phyloP scores from a whole-genome alignment of 2,113 vertebrate species.

The Eubucco bourcierii region DNA sequence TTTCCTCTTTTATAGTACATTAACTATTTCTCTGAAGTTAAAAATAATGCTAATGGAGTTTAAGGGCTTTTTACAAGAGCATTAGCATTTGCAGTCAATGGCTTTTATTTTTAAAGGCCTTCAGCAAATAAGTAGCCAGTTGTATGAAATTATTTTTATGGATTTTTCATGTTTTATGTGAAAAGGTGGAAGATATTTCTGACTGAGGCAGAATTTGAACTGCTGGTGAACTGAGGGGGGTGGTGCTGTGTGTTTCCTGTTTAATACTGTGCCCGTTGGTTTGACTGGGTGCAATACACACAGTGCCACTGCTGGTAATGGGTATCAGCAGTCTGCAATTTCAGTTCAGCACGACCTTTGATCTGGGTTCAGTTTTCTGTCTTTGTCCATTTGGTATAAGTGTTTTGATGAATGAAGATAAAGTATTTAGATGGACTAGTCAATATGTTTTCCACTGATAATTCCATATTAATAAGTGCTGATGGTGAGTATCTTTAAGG shows the following conservation, averaged over 20 bases:
- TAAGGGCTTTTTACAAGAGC: not conserved
- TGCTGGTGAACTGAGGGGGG: not conserved
- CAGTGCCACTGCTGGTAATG: not conserved
- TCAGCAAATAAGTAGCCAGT: not conserved
- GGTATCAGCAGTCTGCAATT: conserved; percentile 16
- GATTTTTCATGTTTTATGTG: not conserved
- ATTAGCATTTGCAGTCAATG: not conserved
- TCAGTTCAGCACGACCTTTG: conserved; percentile 48
- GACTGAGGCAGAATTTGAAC: not conserved
- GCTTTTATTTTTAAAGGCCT: not conserved
- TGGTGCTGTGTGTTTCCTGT: not conserved
- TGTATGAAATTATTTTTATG: not conserved
- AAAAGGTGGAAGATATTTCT: not conserved
- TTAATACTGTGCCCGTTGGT: not conserved
- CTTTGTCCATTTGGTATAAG: conserved; percentile 36
- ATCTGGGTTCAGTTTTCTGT: conserved; percentile 40
- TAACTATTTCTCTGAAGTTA: conserved; percentile 2
- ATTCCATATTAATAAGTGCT: conserved; percentile 62
- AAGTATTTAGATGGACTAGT: conserved; percentile 55
- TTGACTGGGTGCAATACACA: not conserved
- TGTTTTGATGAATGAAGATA: conserved; percentile 58
- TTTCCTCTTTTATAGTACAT: not conserved
- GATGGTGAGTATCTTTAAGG: conserved; percentile 48
- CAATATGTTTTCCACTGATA: conserved; percentile 57
- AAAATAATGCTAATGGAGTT: not conserved